Evolutionary conservation across 2,113 vertebrate species (phyloP), one percentile per base, ranked within the genome.

Genomic region (Poeciliopsis turrubarensis): DNA sequence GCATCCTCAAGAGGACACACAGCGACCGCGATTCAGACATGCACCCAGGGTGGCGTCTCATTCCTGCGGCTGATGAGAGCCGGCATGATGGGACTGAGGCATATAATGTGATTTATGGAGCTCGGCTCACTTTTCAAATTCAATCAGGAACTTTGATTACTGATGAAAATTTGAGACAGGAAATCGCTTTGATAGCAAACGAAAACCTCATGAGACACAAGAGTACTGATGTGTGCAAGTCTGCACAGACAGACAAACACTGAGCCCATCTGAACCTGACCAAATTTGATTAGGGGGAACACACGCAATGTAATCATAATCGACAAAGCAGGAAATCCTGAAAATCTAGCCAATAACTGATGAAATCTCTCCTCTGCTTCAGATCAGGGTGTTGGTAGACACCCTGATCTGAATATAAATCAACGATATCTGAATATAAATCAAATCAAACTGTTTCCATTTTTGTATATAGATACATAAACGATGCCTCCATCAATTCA

Each of bases 61-160:
- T 89, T 90, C 89, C 86, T 82, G 91, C 83, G 89, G 88, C 85
- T 91, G 88, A 85, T 91, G 85, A 89, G 90, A 86, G 84, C 78
- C 78, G 78, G 87, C 87, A 81, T 88, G 92, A 92, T 92, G 84
- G 80, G 87, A 92, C 82, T 75, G 83, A 91, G 86, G 90, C 91
- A 91, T 92, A 89, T 93, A 93, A 94, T 95, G 89, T 91, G 89
- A 94, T 94, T 94, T 93, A 92, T 89, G 68, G 87, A 89, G 84
- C 87, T 26, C 71, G 87, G 82, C 87, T 93, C 89, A 90, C 89
- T 93, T 89, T 90, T 91, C 86, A 92, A 91, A 94, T 92, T 92
- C 90, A 94, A 95, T 92, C 85, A 93, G 87, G 91, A 93, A 92
- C 93, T 94, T 91, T 92, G 92, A 95, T 93, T 89, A 89, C 91